Base-by-base conservation (phyloP, 1,140 invertebrate genomes). In the Pantala flavescens region DNA sequence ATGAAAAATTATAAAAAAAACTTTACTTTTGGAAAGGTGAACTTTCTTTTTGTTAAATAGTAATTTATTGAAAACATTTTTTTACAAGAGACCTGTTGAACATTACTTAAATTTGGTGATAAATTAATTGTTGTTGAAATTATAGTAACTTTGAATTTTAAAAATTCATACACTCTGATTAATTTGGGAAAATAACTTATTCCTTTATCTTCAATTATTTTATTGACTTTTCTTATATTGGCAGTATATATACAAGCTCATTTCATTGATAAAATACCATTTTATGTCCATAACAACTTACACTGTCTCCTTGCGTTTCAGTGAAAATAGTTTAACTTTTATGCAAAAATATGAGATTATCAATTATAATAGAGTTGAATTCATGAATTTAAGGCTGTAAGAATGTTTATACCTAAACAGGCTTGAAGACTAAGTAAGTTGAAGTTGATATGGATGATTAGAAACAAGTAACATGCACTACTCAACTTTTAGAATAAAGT, bases 271-370 rank as follows among this genome's bases (percentile, higher is more conserved):
- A 63, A 63, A 63, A 63, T 63, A 63, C 49, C 49, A 16, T 63
- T 63, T 63, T 63, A 21, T 63, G 12, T 63, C 49, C 49, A 19
- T 14, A 63, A 63, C 49, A 63, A 19, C 49, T 63, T 63, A 63
- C 5, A 19, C 14, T 63, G n/a, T 21, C n/a, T 63, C n/a, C 49
- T 19, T 63, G 49, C 49, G 12, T 19, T 21, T 16, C 1, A 63
- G 49, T 63, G 49, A 63, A 63, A 63, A 63, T 63, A 63, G 49
- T 63, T 36, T 36, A 2, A 36, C 9, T 63, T 63, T 63, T 63
- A 63, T 63, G 49, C n/a, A 63, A 63, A 63, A 63, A 63, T 63
- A 63, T 63, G 16, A 63, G 49, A 21, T 63, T 63, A 63, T 63
- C n/a, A 63, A 21, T 63, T 63, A 21, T 19, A 63, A 19, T 21